phyloP scores from a whole-genome alignment of 1,140 invertebrate genomes.

The Heterodera carotae region DNA sequence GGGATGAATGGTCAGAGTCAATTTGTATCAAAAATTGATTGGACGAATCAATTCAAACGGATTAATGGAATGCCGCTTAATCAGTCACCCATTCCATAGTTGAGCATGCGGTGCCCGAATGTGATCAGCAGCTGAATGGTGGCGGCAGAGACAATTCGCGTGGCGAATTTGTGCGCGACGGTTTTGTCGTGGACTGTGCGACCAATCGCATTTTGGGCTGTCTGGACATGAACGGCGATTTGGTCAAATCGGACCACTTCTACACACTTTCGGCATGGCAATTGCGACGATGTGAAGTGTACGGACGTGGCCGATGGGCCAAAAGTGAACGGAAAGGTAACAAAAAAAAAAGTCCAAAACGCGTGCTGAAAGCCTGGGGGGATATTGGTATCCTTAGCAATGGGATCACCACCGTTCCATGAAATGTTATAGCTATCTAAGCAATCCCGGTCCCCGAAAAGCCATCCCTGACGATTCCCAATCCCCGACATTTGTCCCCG shows the following conservation, averaged over 20 bases:
- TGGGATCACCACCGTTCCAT: no score
- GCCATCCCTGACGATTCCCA: no score
- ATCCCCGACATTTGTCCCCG: no score
- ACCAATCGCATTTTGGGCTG: conserved; percentile 46
- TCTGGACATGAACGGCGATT: conserved; percentile 44
- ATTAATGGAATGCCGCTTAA: no score
- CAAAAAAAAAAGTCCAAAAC: not conserved
- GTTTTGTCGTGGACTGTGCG: conserved; percentile 42
- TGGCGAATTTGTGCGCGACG: conserved; percentile 41
- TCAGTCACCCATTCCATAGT: not conserved
- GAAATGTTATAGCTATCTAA: no score
- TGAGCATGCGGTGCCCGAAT: conserved; percentile 26
- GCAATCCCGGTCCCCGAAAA: no score
- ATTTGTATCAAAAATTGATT: no score
- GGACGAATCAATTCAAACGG: no score
- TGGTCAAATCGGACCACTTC: conserved; percentile 43
- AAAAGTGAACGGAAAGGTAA: conserved; percentile 49
- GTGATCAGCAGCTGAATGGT: conserved; percentile 41
- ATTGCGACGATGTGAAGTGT: conserved; percentile 41
- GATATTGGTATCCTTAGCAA: no score
- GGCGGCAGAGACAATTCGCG: conserved; percentile 38
- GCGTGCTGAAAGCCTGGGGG: no score
- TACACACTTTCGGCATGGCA: conserved; percentile 35
- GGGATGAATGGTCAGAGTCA: no score
- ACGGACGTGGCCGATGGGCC: conserved; percentile 43